These are phyloP conservation scores for Chaetophractus vellerosus DNA, from an alignment of 2,797 vertebrate genomes.

Conservation along the genomic window DNA sequence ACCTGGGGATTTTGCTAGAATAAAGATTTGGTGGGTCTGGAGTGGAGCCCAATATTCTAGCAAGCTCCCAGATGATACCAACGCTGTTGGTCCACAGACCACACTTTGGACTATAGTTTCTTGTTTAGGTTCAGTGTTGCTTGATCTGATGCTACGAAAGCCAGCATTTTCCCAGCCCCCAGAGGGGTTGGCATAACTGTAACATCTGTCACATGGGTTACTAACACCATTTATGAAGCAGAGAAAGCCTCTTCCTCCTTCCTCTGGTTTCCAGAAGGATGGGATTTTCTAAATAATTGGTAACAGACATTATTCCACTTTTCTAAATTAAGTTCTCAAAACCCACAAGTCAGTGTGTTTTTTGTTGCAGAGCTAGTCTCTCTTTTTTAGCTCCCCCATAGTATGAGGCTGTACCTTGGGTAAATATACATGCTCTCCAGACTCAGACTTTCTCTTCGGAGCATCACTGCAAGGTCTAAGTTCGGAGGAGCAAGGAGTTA, in stretches of 20 bases:
- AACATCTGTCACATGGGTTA: not conserved
- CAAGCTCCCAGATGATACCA: not conserved
- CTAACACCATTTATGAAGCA: not conserved
- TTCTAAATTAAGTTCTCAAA: not conserved
- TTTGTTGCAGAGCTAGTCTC: not conserved
- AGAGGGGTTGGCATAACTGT: not conserved
- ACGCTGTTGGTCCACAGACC: not conserved
- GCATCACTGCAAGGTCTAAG: not conserved
- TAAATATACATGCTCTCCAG: not conserved
- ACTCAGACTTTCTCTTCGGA: not conserved
- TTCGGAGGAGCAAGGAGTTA: not conserved
- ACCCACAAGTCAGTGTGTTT: not conserved
- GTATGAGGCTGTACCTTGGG: not conserved
- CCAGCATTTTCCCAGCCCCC: not conserved
- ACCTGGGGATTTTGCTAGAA: not conserved
- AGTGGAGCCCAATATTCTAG: not conserved
- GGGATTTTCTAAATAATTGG: constrained; percentile 13
- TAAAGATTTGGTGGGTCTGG: not conserved
- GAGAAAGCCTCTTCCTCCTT: constrained; percentile 4
- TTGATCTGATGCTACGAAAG: not conserved
- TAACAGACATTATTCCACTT: not conserved
- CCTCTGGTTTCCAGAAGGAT: constrained; percentile 37
- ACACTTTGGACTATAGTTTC: not conserved
- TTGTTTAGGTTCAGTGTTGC: not conserved
- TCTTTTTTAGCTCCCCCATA: not conserved